Base-by-base conservation (phyloP, 53 echinoderm and acorn worm genomes). In the Hippasteria phrygiana region DNA sequence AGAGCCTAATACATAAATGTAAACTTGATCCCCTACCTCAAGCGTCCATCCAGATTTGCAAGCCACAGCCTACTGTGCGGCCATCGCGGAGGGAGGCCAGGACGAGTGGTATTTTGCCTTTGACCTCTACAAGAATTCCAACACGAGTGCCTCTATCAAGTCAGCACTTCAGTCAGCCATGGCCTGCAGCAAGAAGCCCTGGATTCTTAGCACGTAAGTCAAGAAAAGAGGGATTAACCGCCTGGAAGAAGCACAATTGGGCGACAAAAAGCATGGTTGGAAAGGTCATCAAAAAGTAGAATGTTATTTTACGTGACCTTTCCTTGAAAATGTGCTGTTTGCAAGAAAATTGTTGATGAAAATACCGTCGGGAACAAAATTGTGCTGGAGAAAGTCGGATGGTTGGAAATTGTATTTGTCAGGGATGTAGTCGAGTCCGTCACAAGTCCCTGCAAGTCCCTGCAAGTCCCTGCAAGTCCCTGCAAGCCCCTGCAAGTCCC, bases 31-130 rank as follows among this genome's bases (percentile, higher is more conserved):
- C 59, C 51, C 20, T 18, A 32, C 22, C 14, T 36, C 74, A 27
- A 88, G 90, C 16, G 53, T 94, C 13, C 81, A 85, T 31, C 75
- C 83, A 17, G 75, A 92, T 53, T 87, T 93, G 77, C 92, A 88
- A 75, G 56, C 43, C 38, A 90, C 54, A 45, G 94, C 88, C 0
- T 94, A 75, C 64, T 94, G 92, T 50, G 70, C 92, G 17, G 92
- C 92, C 16, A 94, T 94, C 38, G 87, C 62, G 18, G 66, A 62
- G 12, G 94, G 94, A 5, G 92, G 88, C 20, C 80, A 92, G n/a
- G 77, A 55, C 24, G 94, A 94, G 62, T 92, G 94, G 92, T 72
- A 36, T 24, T 94, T 94, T 87, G 94, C 94, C 7, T 89, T 87
- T 63, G 51, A 92, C 10, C 74, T 80, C 56, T 87, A 89, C 35